A percentile compares a stretch with the other conserved stretches of the same genome.
These are phyloP conservation scores for Callyntrura guangdongensis DNA, from an alignment of 2,888 invertebrate species.

Conservation along the genomic window DNA sequence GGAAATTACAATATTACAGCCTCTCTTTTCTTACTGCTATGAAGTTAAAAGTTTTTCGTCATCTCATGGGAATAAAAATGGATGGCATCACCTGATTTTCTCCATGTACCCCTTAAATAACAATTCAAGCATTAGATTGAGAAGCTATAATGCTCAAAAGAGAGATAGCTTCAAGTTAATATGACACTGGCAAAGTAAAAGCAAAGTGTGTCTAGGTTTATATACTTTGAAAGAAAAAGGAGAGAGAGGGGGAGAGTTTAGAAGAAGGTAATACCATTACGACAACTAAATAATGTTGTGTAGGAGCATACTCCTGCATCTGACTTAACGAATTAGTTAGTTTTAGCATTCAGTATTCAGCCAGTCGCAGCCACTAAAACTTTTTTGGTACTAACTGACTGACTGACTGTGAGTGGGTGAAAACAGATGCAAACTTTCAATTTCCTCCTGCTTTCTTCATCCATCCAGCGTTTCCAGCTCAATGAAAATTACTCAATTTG, in stretches of 20 bases:
- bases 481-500: constrained; percentile 63
- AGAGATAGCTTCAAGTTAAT: constrained; percentile 1
- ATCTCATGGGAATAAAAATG: constrained; percentile 63
- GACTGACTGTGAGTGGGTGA: constrained; percentile 36
- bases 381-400: constrained; percentile 25
- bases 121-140: constrained; percentile 60
- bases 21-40: not conserved
- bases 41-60: constrained; percentile 52
- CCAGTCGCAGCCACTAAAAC: constrained; percentile 4
- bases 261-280: constrained; percentile 8
- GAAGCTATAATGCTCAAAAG: constrained; percentile 19
- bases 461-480: constrained; percentile 56
- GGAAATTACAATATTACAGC: constrained; percentile 52
- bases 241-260: not conserved
- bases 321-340: constrained; percentile 35
- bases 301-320: not conserved
- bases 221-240: not conserved
- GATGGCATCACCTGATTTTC: constrained; percentile 52
- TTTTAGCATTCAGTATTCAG: not conserved
- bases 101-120: constrained; percentile 14
- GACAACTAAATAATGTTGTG: not conserved
- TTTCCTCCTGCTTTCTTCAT: constrained; percentile 61
- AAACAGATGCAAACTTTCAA: constrained; percentile 63
- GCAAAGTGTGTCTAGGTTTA: not conserved
- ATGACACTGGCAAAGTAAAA: not conserved